Evolutionary conservation across 2,797 vertebrate species (phyloP).

Genomic region (Enteromius radiatus): DNA sequence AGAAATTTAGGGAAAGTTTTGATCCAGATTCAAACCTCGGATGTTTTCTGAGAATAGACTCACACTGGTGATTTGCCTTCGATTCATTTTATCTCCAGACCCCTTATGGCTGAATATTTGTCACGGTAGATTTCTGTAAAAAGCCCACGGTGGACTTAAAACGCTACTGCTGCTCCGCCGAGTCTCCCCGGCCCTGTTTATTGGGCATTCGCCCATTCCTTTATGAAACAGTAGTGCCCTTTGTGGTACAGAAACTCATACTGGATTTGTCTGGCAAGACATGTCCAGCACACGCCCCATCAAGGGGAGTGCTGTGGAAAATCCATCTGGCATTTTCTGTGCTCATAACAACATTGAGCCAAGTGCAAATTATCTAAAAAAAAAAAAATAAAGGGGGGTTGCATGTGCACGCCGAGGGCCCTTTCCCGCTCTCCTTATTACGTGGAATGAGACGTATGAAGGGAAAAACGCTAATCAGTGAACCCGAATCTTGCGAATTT

Average conservation of each 20-base stretch:
- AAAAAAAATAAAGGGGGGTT: constrained; percentile 13
- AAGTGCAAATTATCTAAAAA: constrained; percentile 63
- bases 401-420: constrained; percentile 46
- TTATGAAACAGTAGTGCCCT: constrained; percentile 65
- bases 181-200: constrained; percentile 51
- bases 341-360: constrained; percentile 59
- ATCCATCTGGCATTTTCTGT: constrained; percentile 73
- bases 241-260: constrained; percentile 63
- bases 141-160: constrained; percentile 47
- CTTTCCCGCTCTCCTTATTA: constrained; percentile 29
- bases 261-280: constrained; percentile 64
- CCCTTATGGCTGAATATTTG: constrained; percentile 35
- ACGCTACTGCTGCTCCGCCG: constrained; percentile 31
- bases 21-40: constrained; percentile 21
- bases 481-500: constrained; percentile 60
- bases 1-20: constrained; percentile 4
- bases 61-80: constrained; percentile 37
- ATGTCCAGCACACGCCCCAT: constrained; percentile 70
- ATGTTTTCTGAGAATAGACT: constrained; percentile 24
- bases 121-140: constrained; percentile 50
- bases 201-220: constrained; percentile 46
- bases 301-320: constrained; percentile 77
- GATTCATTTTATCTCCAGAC: constrained; percentile 40
- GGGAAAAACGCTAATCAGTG: constrained; percentile 64
- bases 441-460: constrained; percentile 25